phyloP scores from a whole-genome alignment of 2,113 vertebrate genomes.

The Psittacus erithacus region DNA sequence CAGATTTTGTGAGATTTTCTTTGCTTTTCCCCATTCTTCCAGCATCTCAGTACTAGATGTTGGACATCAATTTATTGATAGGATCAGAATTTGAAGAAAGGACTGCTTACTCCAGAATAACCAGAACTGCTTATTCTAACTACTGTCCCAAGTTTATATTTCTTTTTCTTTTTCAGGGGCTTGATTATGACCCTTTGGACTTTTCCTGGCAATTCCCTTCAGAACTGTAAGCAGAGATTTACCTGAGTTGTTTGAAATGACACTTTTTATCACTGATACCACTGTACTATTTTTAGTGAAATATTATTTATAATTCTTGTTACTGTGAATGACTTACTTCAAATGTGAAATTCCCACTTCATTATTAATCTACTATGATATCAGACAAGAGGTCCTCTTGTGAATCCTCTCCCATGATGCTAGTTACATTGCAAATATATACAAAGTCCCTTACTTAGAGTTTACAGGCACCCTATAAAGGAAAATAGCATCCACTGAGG shows the following conservation, averaged over 20 bases:
- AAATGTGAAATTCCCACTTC: not conserved
- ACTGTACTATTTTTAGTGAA: not conserved
- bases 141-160: not conserved
- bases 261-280: not conserved
- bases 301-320: not conserved
- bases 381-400: not conserved
- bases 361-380: not conserved
- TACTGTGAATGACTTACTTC: not conserved
- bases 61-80: not conserved
- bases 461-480: not conserved
- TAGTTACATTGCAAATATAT: not conserved
- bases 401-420: not conserved
- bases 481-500: not conserved
- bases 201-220: not conserved
- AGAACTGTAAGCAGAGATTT: not conserved
- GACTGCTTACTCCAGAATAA: not conserved
- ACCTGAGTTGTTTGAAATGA: not conserved
- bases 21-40: not conserved
- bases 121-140: not conserved
- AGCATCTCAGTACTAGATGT: not conserved
- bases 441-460: not conserved
- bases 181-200: not conserved
- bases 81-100: not conserved
- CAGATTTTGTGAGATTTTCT: constrained; percentile 4
- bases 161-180: not conserved